Percentiles rank a stretch among this genome's conserved stretches.
phyloP scores from a whole-genome alignment of 2,888 invertebrate species.

The Azorinus chamasolen region DNA sequence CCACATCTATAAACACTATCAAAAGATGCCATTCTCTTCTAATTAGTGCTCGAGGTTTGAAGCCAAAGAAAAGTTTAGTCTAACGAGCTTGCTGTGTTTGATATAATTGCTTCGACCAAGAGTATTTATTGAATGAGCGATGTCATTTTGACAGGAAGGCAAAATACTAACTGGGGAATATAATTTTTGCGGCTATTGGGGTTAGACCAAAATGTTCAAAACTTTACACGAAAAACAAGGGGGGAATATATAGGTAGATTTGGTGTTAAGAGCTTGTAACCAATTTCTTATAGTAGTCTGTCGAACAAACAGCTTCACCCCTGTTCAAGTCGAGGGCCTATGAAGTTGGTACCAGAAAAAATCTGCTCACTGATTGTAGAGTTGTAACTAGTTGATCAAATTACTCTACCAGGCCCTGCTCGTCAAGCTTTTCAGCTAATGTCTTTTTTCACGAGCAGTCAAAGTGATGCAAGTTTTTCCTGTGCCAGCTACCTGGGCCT shows the following conservation, averaged over 20 bases:
- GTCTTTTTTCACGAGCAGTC: too few species aligned
- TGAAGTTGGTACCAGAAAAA: too few species aligned
- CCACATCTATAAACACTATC: constrained; percentile 39
- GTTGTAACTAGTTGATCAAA: too few species aligned
- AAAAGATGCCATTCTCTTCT: too few species aligned
- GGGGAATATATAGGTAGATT: constrained; percentile 38
- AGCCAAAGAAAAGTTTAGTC: background rate
- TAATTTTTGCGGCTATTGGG: constrained; percentile 20
- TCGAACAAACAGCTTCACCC: constrained; percentile 52
- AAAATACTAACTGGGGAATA: too few species aligned
- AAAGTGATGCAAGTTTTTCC: too few species aligned
- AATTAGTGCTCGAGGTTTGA: background rate
- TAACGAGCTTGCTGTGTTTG: background rate
- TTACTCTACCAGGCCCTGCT: too few species aligned
- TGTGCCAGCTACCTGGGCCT: too few species aligned
- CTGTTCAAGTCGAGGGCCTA: constrained; percentile 2
- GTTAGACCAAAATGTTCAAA: constrained; percentile 1
- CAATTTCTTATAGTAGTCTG: constrained; percentile 51
- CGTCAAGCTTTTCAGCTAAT: too few species aligned
- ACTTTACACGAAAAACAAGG: background rate
- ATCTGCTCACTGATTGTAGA: too few species aligned
- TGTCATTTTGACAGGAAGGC: too few species aligned
- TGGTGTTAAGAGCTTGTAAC: constrained; percentile 61
- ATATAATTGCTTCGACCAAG: too few species aligned
- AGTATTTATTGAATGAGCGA: background rate